Evolutionary conservation across 1,140 invertebrate species (phyloP), one percentile per base, ranked within the genome.

Genomic region (Lucilia cuprina): DNA sequence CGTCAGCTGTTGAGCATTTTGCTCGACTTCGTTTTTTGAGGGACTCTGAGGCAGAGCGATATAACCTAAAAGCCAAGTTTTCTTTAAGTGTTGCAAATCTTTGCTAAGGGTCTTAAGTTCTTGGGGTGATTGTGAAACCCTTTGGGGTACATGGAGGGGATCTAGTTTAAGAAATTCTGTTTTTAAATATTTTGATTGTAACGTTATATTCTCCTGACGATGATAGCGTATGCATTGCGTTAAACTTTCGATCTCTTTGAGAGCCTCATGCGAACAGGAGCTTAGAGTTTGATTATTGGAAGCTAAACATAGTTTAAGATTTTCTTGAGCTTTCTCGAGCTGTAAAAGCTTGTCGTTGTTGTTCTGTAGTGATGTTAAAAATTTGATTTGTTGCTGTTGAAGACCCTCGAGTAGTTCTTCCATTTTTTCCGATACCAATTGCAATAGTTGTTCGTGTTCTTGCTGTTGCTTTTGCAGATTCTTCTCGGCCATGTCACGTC

Each of bases 401-500:
- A 90, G 83, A 8, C 82, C 83, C 17, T 89, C 87, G 74, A 89
- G 87, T 17, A 89, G 78, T 5, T 88, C 84, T 35, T 90, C 89
- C 30, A 89, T 86, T n/a, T 85, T 84, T 25, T 86, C 85, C 14
- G 87, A 88, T 30, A 90, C 85, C 13, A 86, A 83, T 5, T 85
- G 86, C 0, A 90, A 85, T 5, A 86, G 65, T 17, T 86, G 86
- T 13, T 98, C 97, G 25, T 96, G 94, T 87, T 98, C 97, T 86
- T 96, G 94, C 25, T 95, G 95, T 0, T 96, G 94, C 21, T 95
- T 95, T 10, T 95, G 94, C 80, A 98, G 90, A 90, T 98, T 97
- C 90, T 98, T 97, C 90, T 99, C 98, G 4, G 97, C 95, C 84
- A 99, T 92, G 88, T 99, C 97, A 87, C 97, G 95, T 14, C 98